Conservation (phyloP, 2,888 invertebrate species). For the Lepidocyrtinus sp. region DNA sequence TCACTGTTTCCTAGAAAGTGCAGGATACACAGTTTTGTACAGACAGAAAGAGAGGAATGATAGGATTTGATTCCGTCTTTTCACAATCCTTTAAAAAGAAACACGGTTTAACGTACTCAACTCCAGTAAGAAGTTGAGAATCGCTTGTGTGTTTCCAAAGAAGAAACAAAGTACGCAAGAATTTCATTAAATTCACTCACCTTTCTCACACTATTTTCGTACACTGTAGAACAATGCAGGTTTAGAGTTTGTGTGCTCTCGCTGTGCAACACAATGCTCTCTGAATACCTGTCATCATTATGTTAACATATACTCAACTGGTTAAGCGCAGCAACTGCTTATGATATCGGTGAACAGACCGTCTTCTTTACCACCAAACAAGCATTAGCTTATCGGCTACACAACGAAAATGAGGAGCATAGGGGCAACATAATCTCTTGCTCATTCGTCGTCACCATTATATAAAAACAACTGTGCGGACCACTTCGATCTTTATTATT, state of each 20-base stretch:
- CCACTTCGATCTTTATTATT: conserved; percentile 32
- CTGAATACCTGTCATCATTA: conserved; percentile 16
- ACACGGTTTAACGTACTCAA: too few relatives aligned
- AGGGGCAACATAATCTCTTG: conserved; percentile 37
- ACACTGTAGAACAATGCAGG: too few relatives aligned
- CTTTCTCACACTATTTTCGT: conserved; percentile 20
- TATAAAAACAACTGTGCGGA: conserved; percentile 44
- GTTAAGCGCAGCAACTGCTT: not conserved
- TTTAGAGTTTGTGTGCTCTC: not conserved
- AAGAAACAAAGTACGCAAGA: not conserved
- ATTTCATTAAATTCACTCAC: conserved; percentile 23
- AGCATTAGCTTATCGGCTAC: conserved; percentile 43
- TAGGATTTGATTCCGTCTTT: too few relatives aligned
- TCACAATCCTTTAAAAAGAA: too few relatives aligned
- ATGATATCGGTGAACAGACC: not conserved
- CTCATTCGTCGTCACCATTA: conserved; percentile 40
- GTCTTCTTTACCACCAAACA: not conserved
- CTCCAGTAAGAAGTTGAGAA: too few relatives aligned
- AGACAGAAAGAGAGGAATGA: too few relatives aligned
- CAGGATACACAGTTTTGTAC: too few relatives aligned
- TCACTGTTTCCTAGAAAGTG: conserved; percentile 36
- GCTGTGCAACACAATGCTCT: not conserved
- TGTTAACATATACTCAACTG: conserved; percentile 10
- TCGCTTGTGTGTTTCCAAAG: too few relatives aligned
- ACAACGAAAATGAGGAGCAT: conserved; percentile 38